These are phyloP conservation scores for Aradophagus sp. DNA, from an alignment of 1,140 invertebrate genomes.

Conservation along the genomic window DNA sequence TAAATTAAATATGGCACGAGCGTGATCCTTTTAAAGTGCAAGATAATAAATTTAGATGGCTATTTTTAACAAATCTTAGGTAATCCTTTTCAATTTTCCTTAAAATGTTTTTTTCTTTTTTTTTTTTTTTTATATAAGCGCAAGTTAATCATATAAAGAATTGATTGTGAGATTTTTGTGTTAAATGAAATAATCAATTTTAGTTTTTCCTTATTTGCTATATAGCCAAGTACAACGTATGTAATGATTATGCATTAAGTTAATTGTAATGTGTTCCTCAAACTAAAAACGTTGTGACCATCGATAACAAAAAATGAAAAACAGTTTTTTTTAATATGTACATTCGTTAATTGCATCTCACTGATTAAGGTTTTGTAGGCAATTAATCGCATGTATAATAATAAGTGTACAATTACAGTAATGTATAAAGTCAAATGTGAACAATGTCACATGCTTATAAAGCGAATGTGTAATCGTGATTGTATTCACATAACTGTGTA, in stretches of 20 bases:
- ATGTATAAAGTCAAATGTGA: slow-evolving; percentile 52
- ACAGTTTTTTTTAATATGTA: slow-evolving; percentile 33
- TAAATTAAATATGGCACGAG: no score
- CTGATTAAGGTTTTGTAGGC: slow-evolving; percentile 48
- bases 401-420: slow-evolving; percentile 44
- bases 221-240: not conserved
- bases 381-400: slow-evolving; percentile 54
- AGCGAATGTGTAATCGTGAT: slow-evolving; percentile 51
- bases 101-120: no score
- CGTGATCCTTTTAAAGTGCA: no score
- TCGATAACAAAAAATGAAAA: slow-evolving; percentile 39
- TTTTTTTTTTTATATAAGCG: no score
- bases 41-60: no score
- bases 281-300: slow-evolving; percentile 22
- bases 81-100: no score
- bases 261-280: slow-evolving; percentile 16
- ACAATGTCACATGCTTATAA: slow-evolving; percentile 56
- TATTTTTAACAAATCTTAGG: no score
- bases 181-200: no score
- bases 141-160: no score
- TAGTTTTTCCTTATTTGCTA: slow-evolving; percentile 15
- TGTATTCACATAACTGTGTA: slow-evolving; percentile 55
- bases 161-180: no score
- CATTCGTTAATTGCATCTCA: slow-evolving; percentile 34
- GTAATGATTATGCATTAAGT: slow-evolving; percentile 23